Evolutionary conservation across 2,113 vertebrate species (phyloP), one percentile per base, ranked within the genome.

Genomic region (Coregonus clupeaformis): DNA sequence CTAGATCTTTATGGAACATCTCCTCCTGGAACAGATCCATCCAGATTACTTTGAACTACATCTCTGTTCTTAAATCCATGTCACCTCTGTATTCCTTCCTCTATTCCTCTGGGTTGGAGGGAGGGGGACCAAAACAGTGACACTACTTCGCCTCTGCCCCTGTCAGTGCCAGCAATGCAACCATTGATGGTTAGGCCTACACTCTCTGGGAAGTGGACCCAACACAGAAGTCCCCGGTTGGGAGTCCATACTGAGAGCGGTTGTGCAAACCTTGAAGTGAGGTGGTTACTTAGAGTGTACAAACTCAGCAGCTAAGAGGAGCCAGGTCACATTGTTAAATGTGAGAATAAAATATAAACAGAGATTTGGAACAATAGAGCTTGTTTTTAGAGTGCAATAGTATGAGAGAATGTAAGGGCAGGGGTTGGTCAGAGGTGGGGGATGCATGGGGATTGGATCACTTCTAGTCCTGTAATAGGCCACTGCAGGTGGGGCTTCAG

Each of bases 51-150:
- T 77, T 80, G n/a, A 68, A 60, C 49, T 68, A 77, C 66, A 36
- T 27, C 25, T 78, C 75, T 74, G 75, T 84, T 74, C 77, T 86
- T 9, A 36, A 60, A 73, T 86, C 87, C 88, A 87, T 88, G 72
- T 78, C 82, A 80, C 27, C 36, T 29, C 29, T 42, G 36, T 12
- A 9, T 42, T 42, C 9, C 36, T 42, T 42, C 36, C 36, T 42
- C 7, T 42, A 42, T 11, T 42, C 9, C 9, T 42, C 2, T 42
- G 36, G 36, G 36, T 42, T 42, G 36, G 36, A 42, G 36, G 36
- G 36, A 42, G 36, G 36, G 36, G 9, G 36, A 11, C 36, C 36
- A 11, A 42, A 42, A 42, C 36, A 42, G 36, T 42, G 36, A 11
- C 36, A 42, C 36, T 42, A 42, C 36, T 42, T 42, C 36, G 9